phyloP scores from a whole-genome alignment of 2,797 vertebrate species.

The Falco cherrug region DNA sequence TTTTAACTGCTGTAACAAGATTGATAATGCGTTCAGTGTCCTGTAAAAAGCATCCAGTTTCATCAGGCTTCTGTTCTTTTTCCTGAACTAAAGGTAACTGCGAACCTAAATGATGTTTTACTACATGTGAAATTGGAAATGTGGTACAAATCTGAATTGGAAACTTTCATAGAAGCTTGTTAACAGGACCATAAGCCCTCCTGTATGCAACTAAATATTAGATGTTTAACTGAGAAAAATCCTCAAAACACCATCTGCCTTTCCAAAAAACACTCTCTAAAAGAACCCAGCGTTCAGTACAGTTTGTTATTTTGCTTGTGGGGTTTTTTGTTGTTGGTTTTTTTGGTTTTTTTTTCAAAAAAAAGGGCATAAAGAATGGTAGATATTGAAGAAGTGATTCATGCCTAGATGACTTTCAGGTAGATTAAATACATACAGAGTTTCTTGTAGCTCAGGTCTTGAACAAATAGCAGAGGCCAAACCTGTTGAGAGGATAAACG shows the following conservation, averaged over 20 bases:
- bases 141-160: neutral
- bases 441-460: neutral
- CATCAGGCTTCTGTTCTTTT: neutral
- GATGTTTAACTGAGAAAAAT: neutral
- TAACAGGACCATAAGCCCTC: neutral
- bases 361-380: neutral
- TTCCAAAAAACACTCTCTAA: neutral
- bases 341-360: neutral
- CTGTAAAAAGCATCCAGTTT: neutral
- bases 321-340: no score
- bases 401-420: neutral
- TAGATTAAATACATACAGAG: neutral
- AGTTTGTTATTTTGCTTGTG: neutral
- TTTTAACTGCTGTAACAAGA: neutral
- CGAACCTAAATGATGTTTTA: neutral
- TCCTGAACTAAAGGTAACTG: neutral
- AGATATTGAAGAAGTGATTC: neutral
- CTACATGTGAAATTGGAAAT: neutral
- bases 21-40: neutral
- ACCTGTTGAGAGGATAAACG: neutral
- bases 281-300: neutral
- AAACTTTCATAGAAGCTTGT: neutral
- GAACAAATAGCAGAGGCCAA: constrained; percentile 17
- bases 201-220: neutral
- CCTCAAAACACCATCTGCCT: neutral